Evolutionary conservation across 1,140 invertebrate species (phyloP).

Genomic region (Nebria ingens): DNA sequence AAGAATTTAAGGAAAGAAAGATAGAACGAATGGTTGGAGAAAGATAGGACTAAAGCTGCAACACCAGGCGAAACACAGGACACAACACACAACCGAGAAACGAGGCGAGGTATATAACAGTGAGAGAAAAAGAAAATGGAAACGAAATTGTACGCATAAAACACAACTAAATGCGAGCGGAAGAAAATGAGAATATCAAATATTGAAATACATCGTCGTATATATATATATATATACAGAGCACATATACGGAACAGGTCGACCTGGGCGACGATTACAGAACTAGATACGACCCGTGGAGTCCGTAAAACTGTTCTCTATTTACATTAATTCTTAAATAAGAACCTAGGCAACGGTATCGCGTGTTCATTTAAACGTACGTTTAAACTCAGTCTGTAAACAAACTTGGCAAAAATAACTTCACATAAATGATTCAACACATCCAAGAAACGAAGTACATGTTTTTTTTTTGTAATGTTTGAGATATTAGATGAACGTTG

Average conservation of each 20-base stretch:
- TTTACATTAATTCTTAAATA: too few relatives aligned
- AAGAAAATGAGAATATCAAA: conserved; percentile 6
- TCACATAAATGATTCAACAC: too few relatives aligned
- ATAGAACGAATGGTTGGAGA: not conserved
- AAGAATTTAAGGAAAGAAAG: conserved; percentile 15
- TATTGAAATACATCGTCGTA: conserved; percentile 2
- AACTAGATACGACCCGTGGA: not conserved
- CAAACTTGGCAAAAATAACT: too few relatives aligned
- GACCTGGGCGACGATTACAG: not conserved
- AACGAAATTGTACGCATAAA: conserved; percentile 4
- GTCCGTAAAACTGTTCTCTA: too few relatives aligned
- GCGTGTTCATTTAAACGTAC: too few relatives aligned
- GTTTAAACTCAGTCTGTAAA: too few relatives aligned
- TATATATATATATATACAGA: not conserved
- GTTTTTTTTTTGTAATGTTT: too few relatives aligned
- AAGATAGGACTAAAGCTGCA: too few relatives aligned
- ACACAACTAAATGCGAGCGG: not conserved
- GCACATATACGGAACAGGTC: not conserved
- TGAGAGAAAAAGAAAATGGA: not conserved
- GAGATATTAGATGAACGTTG: too few relatives aligned
- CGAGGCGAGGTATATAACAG: not conserved
- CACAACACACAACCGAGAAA: not conserved
- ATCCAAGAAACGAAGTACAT: too few relatives aligned
- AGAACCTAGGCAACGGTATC: too few relatives aligned
- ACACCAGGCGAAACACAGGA: too few relatives aligned